Conservation (phyloP, 1,140 invertebrate genomes). For the Fopius arisanus region DNA sequence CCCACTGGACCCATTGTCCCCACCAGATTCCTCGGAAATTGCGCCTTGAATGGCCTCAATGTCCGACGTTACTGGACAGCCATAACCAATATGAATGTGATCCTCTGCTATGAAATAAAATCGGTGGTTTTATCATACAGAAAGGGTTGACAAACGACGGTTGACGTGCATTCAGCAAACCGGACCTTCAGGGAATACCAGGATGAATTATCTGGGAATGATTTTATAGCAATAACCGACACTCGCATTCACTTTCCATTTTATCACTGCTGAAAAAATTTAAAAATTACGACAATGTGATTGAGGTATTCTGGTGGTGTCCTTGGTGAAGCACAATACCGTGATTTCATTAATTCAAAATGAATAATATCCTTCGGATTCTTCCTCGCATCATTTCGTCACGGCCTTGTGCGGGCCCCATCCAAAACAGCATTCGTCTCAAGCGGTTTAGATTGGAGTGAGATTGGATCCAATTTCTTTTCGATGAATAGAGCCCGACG, state of each 20-base stretch:
- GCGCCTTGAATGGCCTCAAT: slow-evolving; percentile 39
- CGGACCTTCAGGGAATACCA: slow-evolving; percentile 17
- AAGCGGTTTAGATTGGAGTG: slow-evolving; percentile 42
- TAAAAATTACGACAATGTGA: too few species aligned
- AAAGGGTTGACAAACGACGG: slow-evolving; percentile 30
- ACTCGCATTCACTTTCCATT: too few species aligned
- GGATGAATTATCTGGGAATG: too few species aligned
- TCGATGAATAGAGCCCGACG: slow-evolving; percentile 42
- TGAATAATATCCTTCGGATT: neutral
- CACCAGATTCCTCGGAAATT: slow-evolving; percentile 18
- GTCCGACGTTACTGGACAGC: slow-evolving; percentile 20
- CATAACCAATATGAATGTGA: slow-evolving; percentile 39
- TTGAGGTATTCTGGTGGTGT: too few species aligned
- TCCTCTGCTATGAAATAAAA: slow-evolving; percentile 39
- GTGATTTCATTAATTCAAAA: neutral
- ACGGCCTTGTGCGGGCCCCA: neutral
- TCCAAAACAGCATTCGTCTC: neutral
- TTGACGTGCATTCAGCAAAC: slow-evolving; percentile 7
- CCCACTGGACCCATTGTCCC: slow-evolving; percentile 36
- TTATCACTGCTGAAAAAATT: too few species aligned
- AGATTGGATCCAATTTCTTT: slow-evolving; percentile 55
- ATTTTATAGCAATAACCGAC: too few species aligned
- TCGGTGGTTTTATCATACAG: slow-evolving; percentile 19
- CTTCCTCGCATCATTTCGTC: neutral
- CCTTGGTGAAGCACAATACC: neutral